Base-by-base conservation (phyloP, 2,797 vertebrate genomes). In the Chloroceryle amazona region DNA sequence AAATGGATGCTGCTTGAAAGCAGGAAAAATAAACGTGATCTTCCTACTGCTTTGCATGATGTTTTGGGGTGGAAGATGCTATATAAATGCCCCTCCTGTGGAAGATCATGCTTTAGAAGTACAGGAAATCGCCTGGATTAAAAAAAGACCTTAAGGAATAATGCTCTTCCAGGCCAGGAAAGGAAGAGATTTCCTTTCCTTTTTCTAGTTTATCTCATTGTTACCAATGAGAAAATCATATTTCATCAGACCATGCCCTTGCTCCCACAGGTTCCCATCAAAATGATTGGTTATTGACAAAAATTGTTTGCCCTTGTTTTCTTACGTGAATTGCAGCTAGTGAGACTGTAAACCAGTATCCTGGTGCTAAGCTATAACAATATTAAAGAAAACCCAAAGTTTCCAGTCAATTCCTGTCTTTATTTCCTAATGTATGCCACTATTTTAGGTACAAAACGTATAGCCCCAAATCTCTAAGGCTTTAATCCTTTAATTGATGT, bases 41-140 rank as follows among this genome's bases (percentile, higher is more conserved):
- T 91, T 62, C 31, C 58, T 76, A 19, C 46, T 72, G 54, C 81
- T 81, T 61, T 83, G 42, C 39, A 18, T 4, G 3, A 76, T 62
- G 90, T 29, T 70, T 31, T 61, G 62, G 49, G 68, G 60, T 87
- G 49, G 61, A 94, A 82, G 83, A 70, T 85, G 90, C 81, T 82
- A 23, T 33, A 89, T 33, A 72, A 90, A 92, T 51, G 47, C 52
- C 51, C 51, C 41, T 78, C 76, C 87, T 68, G 18, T 47, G 75
- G 86, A 84, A 93, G 15, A 33, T 5, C 8, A 2, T 0, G 37
- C 78, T 72, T 86, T 46, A 68, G 72, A 47, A 91, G 87, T 52
- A 65, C 81, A 93, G 92, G 95, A 92, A 95, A 95, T 39, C 33
- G 87, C 65, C n/a, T 55, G 37, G 46, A 83, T 61, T 88, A 44